Evolutionary conservation across 2,888 invertebrate genomes (phyloP).

Genomic region (Stenichneumon culpator): DNA sequence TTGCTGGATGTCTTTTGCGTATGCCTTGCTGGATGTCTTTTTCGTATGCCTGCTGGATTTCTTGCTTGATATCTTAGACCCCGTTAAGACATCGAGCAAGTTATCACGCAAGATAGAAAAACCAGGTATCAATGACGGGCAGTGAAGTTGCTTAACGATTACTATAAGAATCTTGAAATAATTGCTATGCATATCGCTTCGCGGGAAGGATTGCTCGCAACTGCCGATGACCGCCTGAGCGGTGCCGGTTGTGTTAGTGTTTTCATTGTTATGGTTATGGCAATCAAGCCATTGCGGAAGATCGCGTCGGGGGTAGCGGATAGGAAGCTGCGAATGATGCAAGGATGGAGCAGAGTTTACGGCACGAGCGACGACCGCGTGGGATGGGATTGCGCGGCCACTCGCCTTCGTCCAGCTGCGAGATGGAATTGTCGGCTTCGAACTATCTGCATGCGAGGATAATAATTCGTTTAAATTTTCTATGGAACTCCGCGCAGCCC

Average conservation of each 20-base stretch:
- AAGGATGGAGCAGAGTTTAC: slow-evolving; percentile 2
- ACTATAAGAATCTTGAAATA: too few species aligned
- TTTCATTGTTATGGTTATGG: slow-evolving; percentile 2
- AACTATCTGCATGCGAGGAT: slow-evolving; percentile 5
- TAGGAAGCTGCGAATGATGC: slow-evolving; percentile 20
- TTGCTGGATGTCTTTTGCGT: too few species aligned
- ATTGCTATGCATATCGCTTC: too few species aligned
- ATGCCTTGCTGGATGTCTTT: too few species aligned
- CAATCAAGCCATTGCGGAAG: slow-evolving; percentile 14
- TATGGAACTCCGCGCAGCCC: not conserved
- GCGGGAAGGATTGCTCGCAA: not conserved
- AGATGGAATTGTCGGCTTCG: slow-evolving; percentile 6
- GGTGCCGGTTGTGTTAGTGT: not conserved
- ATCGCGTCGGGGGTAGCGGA: not conserved
- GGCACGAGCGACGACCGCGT: slow-evolving; percentile 1
- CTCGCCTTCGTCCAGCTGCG: slow-evolving; percentile 20
- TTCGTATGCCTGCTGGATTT: too few species aligned
- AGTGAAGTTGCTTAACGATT: too few species aligned
- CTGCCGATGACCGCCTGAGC: not conserved
- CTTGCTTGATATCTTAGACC: too few species aligned
- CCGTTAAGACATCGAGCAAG: too few species aligned
- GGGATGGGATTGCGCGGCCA: slow-evolving; percentile 16
- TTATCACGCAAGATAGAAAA: too few species aligned
- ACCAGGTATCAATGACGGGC: too few species aligned
- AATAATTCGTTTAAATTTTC: not conserved